These are phyloP conservation scores for Ictalurus punctatus DNA, from an alignment of 2,113 vertebrate species.

Conservation along the genomic window DNA sequence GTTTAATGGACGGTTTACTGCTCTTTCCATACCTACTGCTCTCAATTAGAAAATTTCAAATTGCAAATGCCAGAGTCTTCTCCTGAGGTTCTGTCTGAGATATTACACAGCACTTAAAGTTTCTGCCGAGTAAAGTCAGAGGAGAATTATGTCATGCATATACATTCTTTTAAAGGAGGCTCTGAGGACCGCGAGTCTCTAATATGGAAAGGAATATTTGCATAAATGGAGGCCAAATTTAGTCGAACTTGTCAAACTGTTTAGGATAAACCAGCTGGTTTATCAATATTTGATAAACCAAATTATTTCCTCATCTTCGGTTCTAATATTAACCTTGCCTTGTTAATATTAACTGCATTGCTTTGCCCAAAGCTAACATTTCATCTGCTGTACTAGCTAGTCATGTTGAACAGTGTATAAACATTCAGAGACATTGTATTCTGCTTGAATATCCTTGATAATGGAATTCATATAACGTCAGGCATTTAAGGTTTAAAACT, in stretches of 20 bases:
- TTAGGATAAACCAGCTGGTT: neutral
- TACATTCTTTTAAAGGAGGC: neutral
- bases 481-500: neutral
- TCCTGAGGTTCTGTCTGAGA: neutral
- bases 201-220: neutral
- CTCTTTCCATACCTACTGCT: neutral
- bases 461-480: neutral
- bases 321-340: neutral
- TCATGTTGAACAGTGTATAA: neutral
- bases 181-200: neutral
- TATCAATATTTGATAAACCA: neutral
- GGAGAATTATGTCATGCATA: neutral
- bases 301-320: neutral
- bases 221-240: neutral
- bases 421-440: neutral
- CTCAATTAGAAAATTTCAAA: neutral
- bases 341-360: neutral
- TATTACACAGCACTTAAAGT: neutral
- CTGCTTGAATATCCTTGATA: neutral
- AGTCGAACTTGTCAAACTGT: neutral
- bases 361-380: neutral
- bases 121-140: neutral
- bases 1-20: neutral
- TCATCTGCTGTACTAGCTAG: neutral
- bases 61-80: neutral